phyloP scores from a whole-genome alignment of 2,797 vertebrate genomes.

The Cyclura pinguis region DNA sequence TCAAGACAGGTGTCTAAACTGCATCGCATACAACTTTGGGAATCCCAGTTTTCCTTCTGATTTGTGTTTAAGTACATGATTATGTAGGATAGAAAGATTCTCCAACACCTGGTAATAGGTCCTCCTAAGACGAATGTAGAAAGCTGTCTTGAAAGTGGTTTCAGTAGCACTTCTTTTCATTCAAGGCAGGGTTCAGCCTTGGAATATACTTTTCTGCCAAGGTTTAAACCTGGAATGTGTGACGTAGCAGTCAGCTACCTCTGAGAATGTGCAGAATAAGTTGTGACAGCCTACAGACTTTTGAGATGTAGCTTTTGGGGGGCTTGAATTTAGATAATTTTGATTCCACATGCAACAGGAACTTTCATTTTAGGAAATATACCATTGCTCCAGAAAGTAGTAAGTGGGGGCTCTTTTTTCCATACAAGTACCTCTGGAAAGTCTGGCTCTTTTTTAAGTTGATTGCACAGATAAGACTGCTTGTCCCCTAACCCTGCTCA shows the following conservation, averaged over 20 bases:
- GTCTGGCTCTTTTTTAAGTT: neutral
- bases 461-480: no score
- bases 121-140: neutral
- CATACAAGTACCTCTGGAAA: no score
- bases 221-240: neutral
- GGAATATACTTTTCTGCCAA: neutral
- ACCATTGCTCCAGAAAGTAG: neutral
- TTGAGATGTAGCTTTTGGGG: neutral
- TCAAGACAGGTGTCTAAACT: no score
- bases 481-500: no score
- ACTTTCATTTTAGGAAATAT: neutral
- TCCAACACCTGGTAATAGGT: neutral
- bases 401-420: neutral
- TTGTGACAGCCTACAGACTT: neutral
- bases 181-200: neutral
- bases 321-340: neutral
- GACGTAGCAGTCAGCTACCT: neutral
- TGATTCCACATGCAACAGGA: no score
- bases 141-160: neutral
- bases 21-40: neutral
- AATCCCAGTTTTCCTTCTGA: neutral
- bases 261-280: neutral
- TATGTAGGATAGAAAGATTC: neutral
- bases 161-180: neutral
- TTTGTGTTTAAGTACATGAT: neutral